These are phyloP conservation scores for Beaufortia kweichowensis DNA, from an alignment of 2,113 vertebrate genomes.

Conservation along the genomic window DNA sequence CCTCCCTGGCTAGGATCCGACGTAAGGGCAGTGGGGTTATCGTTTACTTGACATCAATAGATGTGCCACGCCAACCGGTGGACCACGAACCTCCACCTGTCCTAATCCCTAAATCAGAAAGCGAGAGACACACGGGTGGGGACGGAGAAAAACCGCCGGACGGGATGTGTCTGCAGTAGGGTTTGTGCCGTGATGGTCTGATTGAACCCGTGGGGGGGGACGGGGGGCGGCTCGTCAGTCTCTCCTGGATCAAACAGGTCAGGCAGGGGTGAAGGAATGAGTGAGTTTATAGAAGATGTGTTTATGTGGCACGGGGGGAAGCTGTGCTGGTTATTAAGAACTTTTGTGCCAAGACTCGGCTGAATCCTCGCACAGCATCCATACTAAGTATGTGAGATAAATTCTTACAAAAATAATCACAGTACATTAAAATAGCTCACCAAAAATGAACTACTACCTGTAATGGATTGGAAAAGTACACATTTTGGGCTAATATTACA, in stretches of 20 bases:
- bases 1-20: constrained; percentile 36
- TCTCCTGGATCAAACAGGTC: constrained; percentile 10
- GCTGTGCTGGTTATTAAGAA: background rate
- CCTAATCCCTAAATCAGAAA: constrained; percentile 51
- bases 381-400: background rate
- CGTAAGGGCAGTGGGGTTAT: constrained; percentile 53
- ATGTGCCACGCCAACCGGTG: constrained; percentile 47
- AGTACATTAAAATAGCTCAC: background rate
- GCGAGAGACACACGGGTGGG: constrained; percentile 23
- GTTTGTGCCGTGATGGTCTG: constrained; percentile 15
- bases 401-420: no score
- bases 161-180: constrained; percentile 19
- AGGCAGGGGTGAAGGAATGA: background rate
- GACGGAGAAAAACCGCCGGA: constrained; percentile 2
- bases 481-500: background rate
- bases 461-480: background rate
- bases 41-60: constrained; percentile 57
- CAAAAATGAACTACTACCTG: background rate
- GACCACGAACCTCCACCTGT: constrained; percentile 43
- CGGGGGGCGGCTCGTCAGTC: background rate
- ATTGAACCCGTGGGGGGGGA: constrained; percentile 23
- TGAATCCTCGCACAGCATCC: background rate
- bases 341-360: background rate
- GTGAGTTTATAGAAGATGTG: background rate
- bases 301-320: background rate